Evolutionary conservation across 2,797 vertebrate genomes (phyloP).

Genomic region (Sphenopsis melanotis): DNA sequence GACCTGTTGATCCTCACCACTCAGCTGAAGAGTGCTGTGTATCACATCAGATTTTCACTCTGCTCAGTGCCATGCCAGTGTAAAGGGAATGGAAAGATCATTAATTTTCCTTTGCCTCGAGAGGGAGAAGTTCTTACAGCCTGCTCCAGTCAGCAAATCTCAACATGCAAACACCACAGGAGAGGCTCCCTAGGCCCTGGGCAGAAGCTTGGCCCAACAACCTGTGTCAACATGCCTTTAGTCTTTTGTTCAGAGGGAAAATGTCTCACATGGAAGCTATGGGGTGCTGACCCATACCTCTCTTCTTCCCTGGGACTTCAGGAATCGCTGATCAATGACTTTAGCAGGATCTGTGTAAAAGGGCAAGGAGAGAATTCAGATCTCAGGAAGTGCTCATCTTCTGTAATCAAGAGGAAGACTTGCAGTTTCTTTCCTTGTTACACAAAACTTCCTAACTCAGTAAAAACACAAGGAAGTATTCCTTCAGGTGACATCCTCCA

Average conservation of each 20-base stretch:
- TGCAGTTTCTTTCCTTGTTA: neutral
- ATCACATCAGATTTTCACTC: neutral
- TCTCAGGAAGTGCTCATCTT: neutral
- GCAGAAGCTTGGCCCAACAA: neutral
- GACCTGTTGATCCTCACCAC: neutral
- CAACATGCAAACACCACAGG: fast-evolving
- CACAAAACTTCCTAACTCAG: neutral
- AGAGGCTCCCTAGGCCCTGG: neutral
- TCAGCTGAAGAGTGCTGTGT: neutral
- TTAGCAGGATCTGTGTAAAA: neutral
- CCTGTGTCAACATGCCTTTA: fast-evolving
- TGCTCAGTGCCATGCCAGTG: neutral
- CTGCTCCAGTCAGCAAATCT: neutral
- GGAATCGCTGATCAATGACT: neutral
- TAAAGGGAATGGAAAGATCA: neutral
- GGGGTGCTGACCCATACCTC: neutral
- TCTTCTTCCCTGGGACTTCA: neutral
- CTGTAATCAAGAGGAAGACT: neutral
- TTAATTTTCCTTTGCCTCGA: neutral
- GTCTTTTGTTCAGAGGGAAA: neutral
- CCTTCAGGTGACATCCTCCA: neutral
- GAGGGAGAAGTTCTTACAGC: neutral
- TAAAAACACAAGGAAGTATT: neutral
- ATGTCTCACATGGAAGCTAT: neutral
- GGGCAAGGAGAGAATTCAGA: neutral